A percentile compares a stretch with the other conserved stretches of the same genome.
Evolutionary conservation across 1,140 invertebrate species (phyloP).

Genomic region (Ceratina calcarata): DNA sequence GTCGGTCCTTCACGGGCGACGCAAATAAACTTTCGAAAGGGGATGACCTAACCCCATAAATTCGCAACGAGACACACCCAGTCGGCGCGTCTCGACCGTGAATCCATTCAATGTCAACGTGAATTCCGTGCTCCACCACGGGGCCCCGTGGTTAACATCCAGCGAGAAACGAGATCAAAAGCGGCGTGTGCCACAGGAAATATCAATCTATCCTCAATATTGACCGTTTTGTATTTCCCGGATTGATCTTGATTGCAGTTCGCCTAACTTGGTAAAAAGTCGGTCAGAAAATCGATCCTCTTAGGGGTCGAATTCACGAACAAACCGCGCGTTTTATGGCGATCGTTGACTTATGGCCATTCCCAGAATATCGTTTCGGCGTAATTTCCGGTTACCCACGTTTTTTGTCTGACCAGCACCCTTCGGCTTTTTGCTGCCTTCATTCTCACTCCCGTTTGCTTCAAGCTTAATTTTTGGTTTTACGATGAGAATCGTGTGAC

Average conservation of each 20-base stretch:
- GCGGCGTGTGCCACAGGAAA: constrained; percentile 24
- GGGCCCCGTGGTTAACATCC: background rate
- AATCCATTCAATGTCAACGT: constrained; percentile 70
- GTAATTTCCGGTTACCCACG: background rate
- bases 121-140: constrained; percentile 54
- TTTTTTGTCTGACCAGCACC: background rate
- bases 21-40: constrained; percentile 63
- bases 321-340: background rate
- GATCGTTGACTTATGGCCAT: background rate
- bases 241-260: constrained; percentile 7
- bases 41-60: constrained; percentile 70
- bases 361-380: constrained; percentile 4
- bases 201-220: constrained; percentile 48
- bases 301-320: constrained; percentile 7
- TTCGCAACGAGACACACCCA: constrained; percentile 70
- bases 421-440: background rate
- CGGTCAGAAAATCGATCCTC: background rate
- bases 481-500: background rate
- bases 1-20: constrained; percentile 26
- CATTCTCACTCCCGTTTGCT: background rate
- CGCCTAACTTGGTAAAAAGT: constrained; percentile 1
- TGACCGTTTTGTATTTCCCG: constrained; percentile 38
- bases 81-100: constrained; percentile 63
- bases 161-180: constrained; percentile 22
- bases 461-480: background rate